Evolutionary conservation across 2,113 vertebrate species (phyloP).

Genomic region (Balaeniceps rex): DNA sequence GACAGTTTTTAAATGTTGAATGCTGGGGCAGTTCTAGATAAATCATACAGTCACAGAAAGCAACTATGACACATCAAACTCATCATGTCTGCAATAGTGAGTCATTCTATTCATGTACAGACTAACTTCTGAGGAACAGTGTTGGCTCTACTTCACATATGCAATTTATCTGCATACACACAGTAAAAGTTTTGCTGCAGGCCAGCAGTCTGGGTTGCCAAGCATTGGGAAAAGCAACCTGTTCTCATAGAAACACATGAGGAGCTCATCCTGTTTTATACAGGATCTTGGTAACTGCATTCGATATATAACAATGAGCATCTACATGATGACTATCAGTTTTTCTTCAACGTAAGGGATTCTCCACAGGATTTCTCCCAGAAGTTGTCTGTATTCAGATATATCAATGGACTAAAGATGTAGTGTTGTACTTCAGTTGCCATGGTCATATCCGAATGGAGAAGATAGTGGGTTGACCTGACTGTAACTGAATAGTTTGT

Average conservation of each 20-base stretch:
- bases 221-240: background rate
- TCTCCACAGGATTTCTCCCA: background rate
- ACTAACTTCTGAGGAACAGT: background rate
- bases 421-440: background rate
- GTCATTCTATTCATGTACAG: background rate
- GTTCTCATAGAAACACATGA: background rate
- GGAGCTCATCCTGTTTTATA: background rate
- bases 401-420: background rate
- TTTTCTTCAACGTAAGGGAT: background rate
- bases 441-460: background rate
- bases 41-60: background rate
- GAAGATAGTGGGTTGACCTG: fast-evolving
- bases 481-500: background rate
- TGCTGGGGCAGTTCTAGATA: background rate
- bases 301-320: background rate
- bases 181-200: background rate
- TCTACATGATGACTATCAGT: background rate
- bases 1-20: background rate
- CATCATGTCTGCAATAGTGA: background rate
- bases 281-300: background rate
- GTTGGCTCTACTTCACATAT: background rate
- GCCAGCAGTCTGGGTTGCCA: background rate
- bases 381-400: background rate
- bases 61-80: background rate
- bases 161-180: background rate